A percentile compares a stretch with the other conserved stretches of the same genome.
Conservation (phyloP, 64 coral and sea anemone genomes). For the Montipora sp. region DNA sequence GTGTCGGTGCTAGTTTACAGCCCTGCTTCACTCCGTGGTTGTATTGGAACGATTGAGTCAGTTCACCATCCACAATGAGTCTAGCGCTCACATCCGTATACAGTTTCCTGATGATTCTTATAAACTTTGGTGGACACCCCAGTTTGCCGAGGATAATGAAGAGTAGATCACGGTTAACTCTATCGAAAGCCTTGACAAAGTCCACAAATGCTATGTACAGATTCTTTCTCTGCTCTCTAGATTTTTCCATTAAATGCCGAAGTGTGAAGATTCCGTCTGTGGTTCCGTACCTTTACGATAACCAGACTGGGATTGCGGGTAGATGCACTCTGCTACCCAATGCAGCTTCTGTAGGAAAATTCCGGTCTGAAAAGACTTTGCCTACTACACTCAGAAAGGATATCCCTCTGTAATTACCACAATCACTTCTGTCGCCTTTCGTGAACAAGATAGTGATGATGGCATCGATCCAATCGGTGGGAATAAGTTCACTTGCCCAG, state of each 20-base stretch:
- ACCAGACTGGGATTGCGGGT: slow-evolving; percentile 51
- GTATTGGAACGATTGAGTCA: no score
- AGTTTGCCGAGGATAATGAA: slow-evolving; percentile 29
- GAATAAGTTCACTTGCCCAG: no score
- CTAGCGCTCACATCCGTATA: slow-evolving; percentile 23
- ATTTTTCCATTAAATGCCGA: slow-evolving; percentile 36
- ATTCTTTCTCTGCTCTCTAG: slow-evolving; percentile 17
- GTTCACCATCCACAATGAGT: background rate
- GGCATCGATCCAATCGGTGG: no score
- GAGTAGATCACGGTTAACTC: slow-evolving; percentile 25
- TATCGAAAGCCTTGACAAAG: slow-evolving; percentile 48
- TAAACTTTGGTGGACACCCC: slow-evolving; percentile 30
- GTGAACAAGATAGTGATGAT: slow-evolving; percentile 46
- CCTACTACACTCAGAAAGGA: slow-evolving; percentile 45
- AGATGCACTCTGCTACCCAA: slow-evolving; percentile 12
- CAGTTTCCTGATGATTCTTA: slow-evolving; percentile 15
- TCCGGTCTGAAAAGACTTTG: slow-evolving; percentile 10
- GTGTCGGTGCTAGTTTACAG: no score
- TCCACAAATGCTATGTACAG: slow-evolving; percentile 44
- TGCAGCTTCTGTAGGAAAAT: slow-evolving; percentile 32
- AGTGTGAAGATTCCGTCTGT: slow-evolving; percentile 49
- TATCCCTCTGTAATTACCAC: slow-evolving; percentile 63
- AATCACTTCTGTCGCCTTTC: slow-evolving; percentile 51
- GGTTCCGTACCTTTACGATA: slow-evolving; percentile 24
- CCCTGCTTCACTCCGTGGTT: no score